Conservation (phyloP, 2,113 vertebrate species). For the Arenaria interpres region DNA sequence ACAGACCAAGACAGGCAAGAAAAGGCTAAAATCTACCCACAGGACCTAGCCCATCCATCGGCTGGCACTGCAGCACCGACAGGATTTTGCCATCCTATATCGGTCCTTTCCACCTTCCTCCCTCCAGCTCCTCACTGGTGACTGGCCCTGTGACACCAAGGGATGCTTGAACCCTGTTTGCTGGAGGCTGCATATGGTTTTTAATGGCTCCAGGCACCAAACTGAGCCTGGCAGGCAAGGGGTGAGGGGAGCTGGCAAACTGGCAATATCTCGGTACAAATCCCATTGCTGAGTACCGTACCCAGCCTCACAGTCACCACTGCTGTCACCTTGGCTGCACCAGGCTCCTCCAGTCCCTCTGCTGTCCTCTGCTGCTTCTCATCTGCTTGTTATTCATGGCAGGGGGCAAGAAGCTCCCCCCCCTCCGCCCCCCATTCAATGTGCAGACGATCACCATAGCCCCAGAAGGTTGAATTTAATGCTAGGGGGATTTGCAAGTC, state of each 20-base stretch:
- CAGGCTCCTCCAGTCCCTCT: neutral
- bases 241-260: neutral
- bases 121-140: rapidly evolving
- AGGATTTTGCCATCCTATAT: neutral
- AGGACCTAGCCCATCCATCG: neutral
- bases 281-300: neutral
- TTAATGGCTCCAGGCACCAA: neutral
- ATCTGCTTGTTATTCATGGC: slow-evolving; percentile 68
- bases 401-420: slow-evolving; percentile 36
- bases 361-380: slow-evolving; percentile 31
- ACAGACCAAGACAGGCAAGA: neutral
- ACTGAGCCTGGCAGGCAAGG: neutral
- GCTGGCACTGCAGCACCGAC: neutral
- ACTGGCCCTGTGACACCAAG: neutral
- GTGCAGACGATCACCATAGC: neutral
- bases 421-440: neutral
- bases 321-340: slow-evolving; percentile 23
- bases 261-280: neutral
- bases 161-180: neutral
- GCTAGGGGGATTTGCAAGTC: slow-evolving; percentile 67
- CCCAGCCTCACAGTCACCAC: neutral
- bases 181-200: neutral
- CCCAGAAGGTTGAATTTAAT: slow-evolving; percentile 69
- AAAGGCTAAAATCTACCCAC: neutral
- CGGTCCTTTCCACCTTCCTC: neutral